phyloP scores from a whole-genome alignment of 2,888 invertebrate species.

The Xylota sylvarum region DNA sequence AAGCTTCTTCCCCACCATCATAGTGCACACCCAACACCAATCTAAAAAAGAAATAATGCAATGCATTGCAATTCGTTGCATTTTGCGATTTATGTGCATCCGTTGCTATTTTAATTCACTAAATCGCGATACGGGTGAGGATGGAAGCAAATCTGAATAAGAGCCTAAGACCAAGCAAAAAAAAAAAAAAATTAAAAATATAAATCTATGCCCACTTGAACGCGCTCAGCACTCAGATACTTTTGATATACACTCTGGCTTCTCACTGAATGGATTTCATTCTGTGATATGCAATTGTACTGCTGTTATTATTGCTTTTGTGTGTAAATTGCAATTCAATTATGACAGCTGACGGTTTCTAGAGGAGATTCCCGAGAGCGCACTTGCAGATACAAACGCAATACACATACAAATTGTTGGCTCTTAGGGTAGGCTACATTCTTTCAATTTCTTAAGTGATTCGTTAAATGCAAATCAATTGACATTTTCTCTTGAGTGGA shows the following conservation, averaged over 20 bases:
- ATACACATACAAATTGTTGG: constrained; percentile 9
- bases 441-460: constrained; percentile 75
- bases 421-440: constrained; percentile 61
- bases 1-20: constrained; percentile 27
- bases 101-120: constrained; percentile 72
- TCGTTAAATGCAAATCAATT: constrained; percentile 77
- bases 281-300: constrained; percentile 59
- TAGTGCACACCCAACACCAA: constrained; percentile 21
- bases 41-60: constrained; percentile 17
- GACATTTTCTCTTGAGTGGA: constrained; percentile 55
- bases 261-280: constrained; percentile 61
- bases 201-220: constrained; percentile 56
- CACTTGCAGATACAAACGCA: neutral
- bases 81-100: constrained; percentile 64
- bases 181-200: constrained; percentile 13
- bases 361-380: neutral
- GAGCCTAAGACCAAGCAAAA: constrained; percentile 14
- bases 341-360: constrained; percentile 74
- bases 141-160: constrained; percentile 49
- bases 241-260: constrained; percentile 32
- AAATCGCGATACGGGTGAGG: constrained; percentile 61
- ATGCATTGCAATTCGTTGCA: constrained; percentile 37
- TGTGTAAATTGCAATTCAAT: constrained; percentile 77
- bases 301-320: constrained; percentile 68
- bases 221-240: constrained; percentile 49